These are phyloP conservation scores for Menidia menidia DNA, from an alignment of 2,797 vertebrate species.

Conservation along the genomic window DNA sequence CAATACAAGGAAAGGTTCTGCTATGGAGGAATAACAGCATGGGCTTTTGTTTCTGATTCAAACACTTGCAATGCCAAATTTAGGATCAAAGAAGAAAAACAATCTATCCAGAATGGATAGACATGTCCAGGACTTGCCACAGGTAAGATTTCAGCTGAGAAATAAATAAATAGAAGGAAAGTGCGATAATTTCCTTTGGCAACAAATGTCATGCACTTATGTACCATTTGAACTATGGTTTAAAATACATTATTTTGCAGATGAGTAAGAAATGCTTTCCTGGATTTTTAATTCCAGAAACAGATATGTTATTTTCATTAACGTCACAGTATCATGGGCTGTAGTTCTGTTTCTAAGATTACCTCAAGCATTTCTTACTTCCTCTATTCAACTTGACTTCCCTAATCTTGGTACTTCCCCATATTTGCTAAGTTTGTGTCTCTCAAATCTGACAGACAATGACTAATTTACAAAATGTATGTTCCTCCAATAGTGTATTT, in stretches of 20 bases:
- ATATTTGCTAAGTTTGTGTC: neutral
- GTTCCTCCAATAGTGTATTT: conserved; percentile 21
- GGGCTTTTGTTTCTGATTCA: neutral
- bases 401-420: conserved; percentile 32
- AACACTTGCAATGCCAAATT: conserved; percentile 41
- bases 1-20: neutral
- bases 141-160: conserved; percentile 67
- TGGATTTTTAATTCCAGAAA: conserved; percentile 1
- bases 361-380: conserved; percentile 45
- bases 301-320: conserved; percentile 26
- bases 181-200: neutral
- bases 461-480: conserved; percentile 12
- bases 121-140: conserved; percentile 56
- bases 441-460: conserved; percentile 8
- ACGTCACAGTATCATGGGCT: conserved; percentile 5
- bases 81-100: conserved; percentile 66
- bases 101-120: conserved; percentile 39
- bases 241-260: conserved; percentile 10
- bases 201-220: neutral
- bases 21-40: neutral
- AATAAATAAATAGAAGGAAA: neutral
- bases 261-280: conserved; percentile 3
- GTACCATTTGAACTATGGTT: neutral
- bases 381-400: conserved; percentile 54
- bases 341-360: neutral